Conservation (phyloP, 2,888 invertebrate genomes). For the Cryptus armator region DNA sequence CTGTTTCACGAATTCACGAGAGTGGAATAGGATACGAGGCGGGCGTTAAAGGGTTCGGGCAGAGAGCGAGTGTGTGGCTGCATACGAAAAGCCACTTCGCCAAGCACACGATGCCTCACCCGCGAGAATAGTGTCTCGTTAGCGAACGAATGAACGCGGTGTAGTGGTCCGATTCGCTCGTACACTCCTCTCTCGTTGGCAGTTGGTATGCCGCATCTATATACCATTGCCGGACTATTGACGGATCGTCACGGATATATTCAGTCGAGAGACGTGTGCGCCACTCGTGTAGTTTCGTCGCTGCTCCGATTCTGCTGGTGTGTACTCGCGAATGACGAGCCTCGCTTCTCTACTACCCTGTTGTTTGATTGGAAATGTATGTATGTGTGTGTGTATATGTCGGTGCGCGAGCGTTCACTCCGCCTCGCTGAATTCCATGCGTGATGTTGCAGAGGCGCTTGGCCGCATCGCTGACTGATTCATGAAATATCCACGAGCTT, state of each 20-base stretch:
- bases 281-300: constrained; percentile 26
- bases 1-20: constrained; percentile 38
- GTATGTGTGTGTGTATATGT: constrained; percentile 6
- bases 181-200: background rate
- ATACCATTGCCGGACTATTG: constrained; percentile 64
- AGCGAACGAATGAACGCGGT: constrained; percentile 54
- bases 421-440: constrained; percentile 69
- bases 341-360: constrained; percentile 30
- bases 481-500: constrained; percentile 53
- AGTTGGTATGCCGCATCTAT: background rate
- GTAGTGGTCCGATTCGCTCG: constrained; percentile 48
- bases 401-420: constrained; percentile 54
- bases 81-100: constrained; percentile 67
- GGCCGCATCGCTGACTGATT: constrained; percentile 51
- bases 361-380: constrained; percentile 40
- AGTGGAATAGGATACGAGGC: constrained; percentile 20
- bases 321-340: constrained; percentile 43
- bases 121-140: constrained; percentile 71
- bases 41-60: constrained; percentile 48
- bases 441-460: constrained; percentile 48
- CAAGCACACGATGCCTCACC: constrained; percentile 50
- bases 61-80: constrained; percentile 35
- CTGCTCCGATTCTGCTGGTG: constrained; percentile 36
- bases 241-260: constrained; percentile 67
- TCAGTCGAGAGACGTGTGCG: constrained; percentile 54